Conservation (phyloP, 2,797 vertebrate genomes). For the Ptychobarbus kaznakovi region DNA sequence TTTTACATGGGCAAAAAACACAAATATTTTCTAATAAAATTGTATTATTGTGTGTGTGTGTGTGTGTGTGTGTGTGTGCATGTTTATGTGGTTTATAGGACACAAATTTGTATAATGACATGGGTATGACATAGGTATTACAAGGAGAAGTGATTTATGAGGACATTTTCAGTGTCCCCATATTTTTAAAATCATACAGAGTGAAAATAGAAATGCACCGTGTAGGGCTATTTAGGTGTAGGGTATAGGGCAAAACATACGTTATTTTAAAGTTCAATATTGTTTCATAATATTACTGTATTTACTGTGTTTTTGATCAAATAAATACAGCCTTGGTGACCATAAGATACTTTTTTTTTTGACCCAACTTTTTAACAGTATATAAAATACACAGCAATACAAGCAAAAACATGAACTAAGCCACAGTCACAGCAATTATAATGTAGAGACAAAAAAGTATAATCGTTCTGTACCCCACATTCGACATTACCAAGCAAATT, state of each 20-base stretch:
- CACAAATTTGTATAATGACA: too few species aligned
- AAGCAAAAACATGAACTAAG: not conserved
- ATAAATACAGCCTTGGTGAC: not conserved
- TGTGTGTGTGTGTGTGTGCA: too few species aligned
- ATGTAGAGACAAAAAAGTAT: not conserved
- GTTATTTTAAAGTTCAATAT: not conserved
- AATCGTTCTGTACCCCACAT: not conserved
- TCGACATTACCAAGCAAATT: not conserved
- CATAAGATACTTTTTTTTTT: not conserved
- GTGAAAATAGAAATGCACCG: too few species aligned
- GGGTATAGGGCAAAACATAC: too few species aligned
- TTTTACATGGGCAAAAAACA: not conserved
- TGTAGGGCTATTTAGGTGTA: too few species aligned
- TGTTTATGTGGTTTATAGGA: too few species aligned
- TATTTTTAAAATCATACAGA: too few species aligned
- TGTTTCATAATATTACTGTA: not conserved
- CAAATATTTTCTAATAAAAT: not conserved
- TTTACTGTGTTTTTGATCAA: not conserved
- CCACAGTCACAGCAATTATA: not conserved
- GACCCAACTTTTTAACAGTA: not conserved
- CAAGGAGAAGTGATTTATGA: too few species aligned
- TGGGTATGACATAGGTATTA: too few species aligned
- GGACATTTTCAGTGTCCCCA: too few species aligned
- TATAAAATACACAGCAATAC: not conserved
- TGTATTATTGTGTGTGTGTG: not conserved